A percentile compares a stretch with the other conserved stretches of the same genome.
phyloP scores from a whole-genome alignment of 2,797 vertebrate species.

The Salmo trutta region DNA sequence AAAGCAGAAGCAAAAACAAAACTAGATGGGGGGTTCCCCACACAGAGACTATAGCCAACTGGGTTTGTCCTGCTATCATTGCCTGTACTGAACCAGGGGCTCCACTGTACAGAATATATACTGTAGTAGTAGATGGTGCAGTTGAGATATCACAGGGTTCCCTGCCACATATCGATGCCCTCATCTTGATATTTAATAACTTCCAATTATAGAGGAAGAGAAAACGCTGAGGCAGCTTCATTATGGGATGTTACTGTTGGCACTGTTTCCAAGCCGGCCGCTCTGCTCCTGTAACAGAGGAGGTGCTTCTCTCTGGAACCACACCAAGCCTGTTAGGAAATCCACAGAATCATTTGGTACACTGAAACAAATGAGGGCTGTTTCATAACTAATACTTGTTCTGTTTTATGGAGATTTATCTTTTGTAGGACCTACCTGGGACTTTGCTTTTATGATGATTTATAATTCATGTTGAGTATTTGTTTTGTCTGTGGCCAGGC shows the following conservation, averaged over 20 bases:
- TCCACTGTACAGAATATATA: background rate
- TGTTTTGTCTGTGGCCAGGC: background rate
- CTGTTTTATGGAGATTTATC: background rate
- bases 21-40: background rate
- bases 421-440: background rate
- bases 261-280: conserved; percentile 12
- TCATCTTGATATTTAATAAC: conserved; percentile 36
- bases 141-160: conserved; percentile 5
- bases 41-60: background rate
- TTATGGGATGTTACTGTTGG: conserved; percentile 15
- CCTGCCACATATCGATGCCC: conserved; percentile 30
- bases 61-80: conserved; percentile 2
- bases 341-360: background rate
- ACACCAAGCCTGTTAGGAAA: conserved; percentile 23
- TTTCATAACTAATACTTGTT: background rate
- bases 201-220: conserved; percentile 25
- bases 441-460: conserved; percentile 1
- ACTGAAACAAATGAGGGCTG: background rate
- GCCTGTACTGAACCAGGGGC: too few relatives aligned
- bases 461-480: background rate
- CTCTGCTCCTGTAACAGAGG: conserved; percentile 16
- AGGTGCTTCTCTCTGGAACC: background rate
- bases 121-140: background rate
- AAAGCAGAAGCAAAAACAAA: background rate
- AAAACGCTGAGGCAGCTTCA: conserved; percentile 27